phyloP scores from a whole-genome alignment of 2,113 vertebrate genomes.

The Hypocryptadius cinnamomeus region DNA sequence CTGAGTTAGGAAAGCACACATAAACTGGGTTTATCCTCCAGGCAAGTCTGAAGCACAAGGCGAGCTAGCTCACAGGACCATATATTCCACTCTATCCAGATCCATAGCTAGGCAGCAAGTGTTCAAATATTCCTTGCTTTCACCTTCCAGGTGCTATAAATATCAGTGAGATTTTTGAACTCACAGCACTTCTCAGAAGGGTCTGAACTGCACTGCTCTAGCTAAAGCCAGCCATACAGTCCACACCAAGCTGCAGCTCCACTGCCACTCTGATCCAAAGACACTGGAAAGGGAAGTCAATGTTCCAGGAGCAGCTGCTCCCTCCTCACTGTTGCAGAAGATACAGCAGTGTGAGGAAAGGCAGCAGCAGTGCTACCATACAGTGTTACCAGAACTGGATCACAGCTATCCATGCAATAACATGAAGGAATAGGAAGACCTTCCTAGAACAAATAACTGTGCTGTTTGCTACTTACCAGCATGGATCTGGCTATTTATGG shows the following conservation, averaged over 20 bases:
- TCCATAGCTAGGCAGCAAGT: background rate
- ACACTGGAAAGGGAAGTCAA: background rate
- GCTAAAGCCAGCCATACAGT: background rate
- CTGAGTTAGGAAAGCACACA: background rate
- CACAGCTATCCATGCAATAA: background rate
- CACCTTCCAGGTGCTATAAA: background rate
- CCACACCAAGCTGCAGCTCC: background rate
- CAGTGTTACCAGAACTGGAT: background rate
- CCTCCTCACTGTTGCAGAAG: background rate
- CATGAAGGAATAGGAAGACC: background rate
- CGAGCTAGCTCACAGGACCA: background rate
- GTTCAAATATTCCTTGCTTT: background rate
- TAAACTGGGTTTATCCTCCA: background rate
- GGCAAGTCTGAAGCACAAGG: background rate
- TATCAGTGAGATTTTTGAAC: background rate
- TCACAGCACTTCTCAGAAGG: background rate
- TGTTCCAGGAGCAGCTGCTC: background rate
- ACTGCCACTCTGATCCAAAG: background rate
- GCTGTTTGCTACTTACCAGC: background rate
- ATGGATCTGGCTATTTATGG: constrained; percentile 10
- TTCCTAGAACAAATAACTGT: background rate
- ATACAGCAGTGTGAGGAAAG: background rate
- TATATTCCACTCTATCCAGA: background rate
- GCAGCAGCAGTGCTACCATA: background rate
- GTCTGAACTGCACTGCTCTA: background rate